phyloP scores from a whole-genome alignment of 2,797 vertebrate genomes.

The Hyperoplus lanceolatus region DNA sequence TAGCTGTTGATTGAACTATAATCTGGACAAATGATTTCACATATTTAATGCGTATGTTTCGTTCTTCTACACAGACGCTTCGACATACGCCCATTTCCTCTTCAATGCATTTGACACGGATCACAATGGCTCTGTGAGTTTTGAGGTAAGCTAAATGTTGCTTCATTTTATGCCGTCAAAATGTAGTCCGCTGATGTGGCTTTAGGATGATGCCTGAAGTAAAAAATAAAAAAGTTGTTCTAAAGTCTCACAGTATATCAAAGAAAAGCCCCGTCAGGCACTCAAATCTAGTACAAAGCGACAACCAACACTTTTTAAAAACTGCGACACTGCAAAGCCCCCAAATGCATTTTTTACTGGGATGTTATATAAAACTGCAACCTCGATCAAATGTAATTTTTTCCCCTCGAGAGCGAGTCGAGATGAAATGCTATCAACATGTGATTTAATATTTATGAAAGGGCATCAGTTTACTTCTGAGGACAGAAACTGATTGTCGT shows the following conservation, averaged over 20 bases:
- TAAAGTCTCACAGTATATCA: background rate
- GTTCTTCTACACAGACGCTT: conserved; percentile 89
- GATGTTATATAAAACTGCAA: conserved; percentile 53
- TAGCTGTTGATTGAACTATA: conserved; percentile 10
- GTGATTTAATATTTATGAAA: conserved; percentile 74
- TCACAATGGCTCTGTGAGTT: conserved; percentile 98
- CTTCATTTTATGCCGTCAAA: background rate
- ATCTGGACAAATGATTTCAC: background rate
- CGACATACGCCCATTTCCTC: conserved; percentile 97
- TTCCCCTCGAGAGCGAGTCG: conserved; percentile 5
- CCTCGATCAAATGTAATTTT: conserved; percentile 37
- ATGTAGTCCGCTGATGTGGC: no score
- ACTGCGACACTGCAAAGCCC: background rate
- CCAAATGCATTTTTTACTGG: conserved; percentile 2
- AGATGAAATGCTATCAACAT: conserved; percentile 38
- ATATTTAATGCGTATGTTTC: background rate
- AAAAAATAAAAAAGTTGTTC: background rate
- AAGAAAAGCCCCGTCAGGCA: background rate
- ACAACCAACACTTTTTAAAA: conserved; percentile 15
- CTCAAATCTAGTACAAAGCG: background rate
- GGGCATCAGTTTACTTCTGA: conserved; percentile 69
- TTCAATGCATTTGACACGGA: conserved; percentile 99
- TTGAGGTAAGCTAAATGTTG: conserved; percentile 89
- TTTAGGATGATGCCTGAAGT: no score
- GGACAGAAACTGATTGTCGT: conserved; percentile 59